Conservation (phyloP, 2,113 vertebrate species). For the Grantiella picta region DNA sequence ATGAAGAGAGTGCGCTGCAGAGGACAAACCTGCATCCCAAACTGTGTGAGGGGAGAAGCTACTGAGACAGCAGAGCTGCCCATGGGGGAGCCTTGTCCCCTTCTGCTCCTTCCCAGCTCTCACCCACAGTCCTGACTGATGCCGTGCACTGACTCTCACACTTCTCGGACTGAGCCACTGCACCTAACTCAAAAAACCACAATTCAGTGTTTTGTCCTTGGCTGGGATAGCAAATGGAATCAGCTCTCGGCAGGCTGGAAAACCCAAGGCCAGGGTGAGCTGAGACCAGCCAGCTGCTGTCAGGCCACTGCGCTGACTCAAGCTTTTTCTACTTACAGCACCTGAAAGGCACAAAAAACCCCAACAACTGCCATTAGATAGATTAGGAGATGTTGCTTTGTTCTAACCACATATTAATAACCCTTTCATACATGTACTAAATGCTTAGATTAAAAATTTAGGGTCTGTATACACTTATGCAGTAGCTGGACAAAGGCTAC, state of each 20-base stretch:
- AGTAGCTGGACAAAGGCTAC: neutral
- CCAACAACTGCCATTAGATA: neutral
- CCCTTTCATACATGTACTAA: neutral
- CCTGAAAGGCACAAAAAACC: neutral
- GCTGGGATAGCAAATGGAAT: neutral
- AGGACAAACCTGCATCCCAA: neutral
- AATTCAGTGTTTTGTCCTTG: neutral
- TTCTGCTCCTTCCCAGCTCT: neutral
- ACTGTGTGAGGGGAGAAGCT: neutral
- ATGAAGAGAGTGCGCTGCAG: neutral
- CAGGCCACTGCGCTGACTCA: neutral
- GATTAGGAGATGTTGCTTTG: neutral
- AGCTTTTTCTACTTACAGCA: neutral
- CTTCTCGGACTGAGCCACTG: neutral
- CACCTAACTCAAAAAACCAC: neutral
- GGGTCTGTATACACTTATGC: neutral
- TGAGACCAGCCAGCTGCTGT: neutral
- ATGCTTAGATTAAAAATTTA: neutral
- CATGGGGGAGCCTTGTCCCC: neutral
- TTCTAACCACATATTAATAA: neutral
- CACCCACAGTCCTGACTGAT: neutral
- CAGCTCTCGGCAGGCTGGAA: neutral
- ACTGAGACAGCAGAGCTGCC: neutral
- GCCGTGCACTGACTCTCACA: neutral
- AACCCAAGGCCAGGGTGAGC: neutral